These are phyloP conservation scores for Andricus grossulariae DNA, from an alignment of 1,140 invertebrate species.

Conservation along the genomic window DNA sequence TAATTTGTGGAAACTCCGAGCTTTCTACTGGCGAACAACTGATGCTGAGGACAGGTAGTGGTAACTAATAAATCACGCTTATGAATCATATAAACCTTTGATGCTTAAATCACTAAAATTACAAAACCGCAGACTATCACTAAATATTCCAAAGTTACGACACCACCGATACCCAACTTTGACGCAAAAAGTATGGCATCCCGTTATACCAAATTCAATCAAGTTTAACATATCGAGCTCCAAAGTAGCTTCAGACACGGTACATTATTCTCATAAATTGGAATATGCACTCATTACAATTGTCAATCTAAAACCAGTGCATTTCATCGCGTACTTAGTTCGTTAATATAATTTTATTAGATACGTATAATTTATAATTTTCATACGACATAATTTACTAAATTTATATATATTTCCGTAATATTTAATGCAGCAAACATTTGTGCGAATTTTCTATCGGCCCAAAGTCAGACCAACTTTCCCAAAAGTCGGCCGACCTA, in stretches of 20 bases:
- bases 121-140: conserved; percentile 8
- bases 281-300: background rate
- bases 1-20: conserved; percentile 9
- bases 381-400: no score
- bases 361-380: no score
- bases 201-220: background rate
- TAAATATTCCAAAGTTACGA: background rate
- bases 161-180: background rate
- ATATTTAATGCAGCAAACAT: no score
- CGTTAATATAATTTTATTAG: no score
- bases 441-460: no score
- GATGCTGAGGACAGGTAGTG: conserved; percentile 3
- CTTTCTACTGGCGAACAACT: conserved; percentile 15
- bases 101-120: conserved; percentile 14
- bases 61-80: conserved; percentile 22
- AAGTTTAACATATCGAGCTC: background rate
- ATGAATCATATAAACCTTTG: conserved; percentile 7
- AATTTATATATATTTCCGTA: no score
- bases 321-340: no score
- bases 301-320: background rate
- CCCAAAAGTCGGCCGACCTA: no score
- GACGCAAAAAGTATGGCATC: background rate
- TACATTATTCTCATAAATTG: conserved; percentile 9
- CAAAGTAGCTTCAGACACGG: background rate
- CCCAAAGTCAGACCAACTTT: no score